Evolutionary conservation across 2,888 invertebrate genomes (phyloP), one percentile per base, ranked within the genome.

Genomic region (Perithous albicinctus): DNA sequence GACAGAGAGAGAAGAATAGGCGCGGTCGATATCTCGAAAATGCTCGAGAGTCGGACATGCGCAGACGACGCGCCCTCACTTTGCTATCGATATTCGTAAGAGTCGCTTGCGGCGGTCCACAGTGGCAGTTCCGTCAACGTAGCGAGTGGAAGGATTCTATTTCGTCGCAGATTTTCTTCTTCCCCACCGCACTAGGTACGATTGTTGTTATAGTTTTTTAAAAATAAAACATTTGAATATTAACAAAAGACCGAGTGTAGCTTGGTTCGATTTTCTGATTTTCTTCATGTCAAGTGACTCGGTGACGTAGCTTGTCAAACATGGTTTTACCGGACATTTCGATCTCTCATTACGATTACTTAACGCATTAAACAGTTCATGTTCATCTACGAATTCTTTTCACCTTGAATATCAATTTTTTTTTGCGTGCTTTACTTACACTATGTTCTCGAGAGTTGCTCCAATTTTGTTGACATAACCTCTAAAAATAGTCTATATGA

Each of bases 11-110:
- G 20, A 38, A 29, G 32, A 46, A 18, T 46, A 59, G 72, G 66
- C 69, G 80, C 82, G 85, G 83, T 86, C 86, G 86, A 86, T 86
- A 86, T 69, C 67, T 85, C 85, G 78, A 80, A 79, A 78, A 77
- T 41, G 6, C 69, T 41, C 32, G 23, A 56, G 61, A 56, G 32
- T 61, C 63, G 83, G 63, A 78, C 84, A 73, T 75, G 81, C 84
- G 78, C 76, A 41, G 26, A 6, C 20, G 43, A 12, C 41, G 29
- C 26, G 32, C n/a, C n/a, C n/a, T 23, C 20, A 46, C 29, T 41
- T 43, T 23, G 69, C 7, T 18, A 29, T 80, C 78, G 74, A 69
- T 64, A 32, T 23, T 61, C 48, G 56, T 56, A 64, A n/a, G 74
- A 43, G 69, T 69, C 18, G 76, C 41, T 76, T 48, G 69, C 70